phyloP scores from a whole-genome alignment of 1,140 invertebrate species.

The Brachionus calyciflorus region DNA sequence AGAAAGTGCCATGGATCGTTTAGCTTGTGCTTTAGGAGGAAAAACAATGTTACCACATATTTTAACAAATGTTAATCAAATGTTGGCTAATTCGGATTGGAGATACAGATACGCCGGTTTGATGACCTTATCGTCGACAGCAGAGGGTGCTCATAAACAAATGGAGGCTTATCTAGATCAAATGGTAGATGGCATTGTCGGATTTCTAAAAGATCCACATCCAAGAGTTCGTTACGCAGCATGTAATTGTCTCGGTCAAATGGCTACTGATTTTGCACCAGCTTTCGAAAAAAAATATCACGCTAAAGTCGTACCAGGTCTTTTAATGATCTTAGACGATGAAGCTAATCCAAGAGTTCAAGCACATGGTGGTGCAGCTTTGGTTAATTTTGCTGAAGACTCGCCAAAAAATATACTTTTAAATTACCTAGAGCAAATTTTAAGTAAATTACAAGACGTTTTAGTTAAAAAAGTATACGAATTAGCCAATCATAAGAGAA shows the following conservation, averaged over 20 bases:
- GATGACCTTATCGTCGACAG: constrained; percentile 96
- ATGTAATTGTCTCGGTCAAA: constrained; percentile 98
- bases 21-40: constrained; percentile 82
- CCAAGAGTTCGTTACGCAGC: constrained; percentile 90
- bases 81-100: constrained; percentile 74
- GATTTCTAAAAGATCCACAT: constrained; percentile 83
- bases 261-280: constrained; percentile 97
- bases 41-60: constrained; percentile 89
- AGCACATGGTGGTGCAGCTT: constrained; percentile 74
- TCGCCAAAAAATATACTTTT: constrained; percentile 87
- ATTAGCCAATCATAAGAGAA: constrained; percentile 77
- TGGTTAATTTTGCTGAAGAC: constrained; percentile 98
- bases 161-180: constrained; percentile 88
- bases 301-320: constrained; percentile 81
- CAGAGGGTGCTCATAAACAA: constrained; percentile 95
- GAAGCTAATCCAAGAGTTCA: constrained; percentile 87
- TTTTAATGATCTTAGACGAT: constrained; percentile 86
- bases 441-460: constrained; percentile 84
- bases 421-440: constrained; percentile 83
- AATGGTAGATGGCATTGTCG: constrained; percentile 79
- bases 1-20: constrained; percentile 88
- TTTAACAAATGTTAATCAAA: constrained; percentile 75
- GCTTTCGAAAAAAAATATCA: constrained; percentile 97
- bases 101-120: constrained; percentile 80
- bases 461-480: constrained; percentile 89